These are phyloP conservation scores for Drosophila paramelanica DNA, from an alignment of 2,888 invertebrate species.

Conservation along the genomic window DNA sequence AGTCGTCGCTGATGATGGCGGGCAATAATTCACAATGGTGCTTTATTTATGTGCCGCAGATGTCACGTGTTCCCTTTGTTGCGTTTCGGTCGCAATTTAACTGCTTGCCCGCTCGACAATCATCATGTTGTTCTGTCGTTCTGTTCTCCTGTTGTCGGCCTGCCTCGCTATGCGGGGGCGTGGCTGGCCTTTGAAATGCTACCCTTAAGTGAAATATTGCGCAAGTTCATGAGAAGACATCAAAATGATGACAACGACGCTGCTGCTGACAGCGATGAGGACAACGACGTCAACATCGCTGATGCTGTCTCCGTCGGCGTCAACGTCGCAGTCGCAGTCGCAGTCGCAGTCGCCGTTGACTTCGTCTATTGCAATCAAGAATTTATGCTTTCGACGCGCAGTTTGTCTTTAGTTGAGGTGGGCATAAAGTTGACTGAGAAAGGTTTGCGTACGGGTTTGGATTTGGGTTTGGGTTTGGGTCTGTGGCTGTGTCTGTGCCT, in stretches of 20 bases:
- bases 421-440: conserved; percentile 15
- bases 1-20: conserved; percentile 50
- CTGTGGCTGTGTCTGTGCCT: neutral
- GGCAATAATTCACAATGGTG: conserved; percentile 70
- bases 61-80: conserved; percentile 78
- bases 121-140: neutral
- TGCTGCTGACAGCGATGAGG: conserved; percentile 47
- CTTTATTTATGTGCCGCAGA: conserved; percentile 76
- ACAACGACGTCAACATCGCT: conserved; percentile 19
- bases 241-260: conserved; percentile 65
- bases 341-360: conserved; percentile 30
- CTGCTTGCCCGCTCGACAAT: conserved; percentile 29
- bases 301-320: conserved; percentile 3
- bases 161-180: conserved; percentile 15
- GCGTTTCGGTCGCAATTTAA: conserved; percentile 66
- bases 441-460: neutral
- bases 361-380: conserved; percentile 76
- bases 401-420: conserved; percentile 64
- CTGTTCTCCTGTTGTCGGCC: neutral
- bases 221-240: conserved; percentile 77
- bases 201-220: conserved; percentile 76
- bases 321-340: conserved; percentile 4
- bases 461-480: neutral
- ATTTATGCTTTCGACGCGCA: conserved; percentile 71
- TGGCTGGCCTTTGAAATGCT: conserved; percentile 47